A percentile compares a stretch with the other conserved stretches of the same genome.
phyloP scores from a whole-genome alignment of 2,113 vertebrate genomes.

The Myxocyprinus asiaticus region DNA sequence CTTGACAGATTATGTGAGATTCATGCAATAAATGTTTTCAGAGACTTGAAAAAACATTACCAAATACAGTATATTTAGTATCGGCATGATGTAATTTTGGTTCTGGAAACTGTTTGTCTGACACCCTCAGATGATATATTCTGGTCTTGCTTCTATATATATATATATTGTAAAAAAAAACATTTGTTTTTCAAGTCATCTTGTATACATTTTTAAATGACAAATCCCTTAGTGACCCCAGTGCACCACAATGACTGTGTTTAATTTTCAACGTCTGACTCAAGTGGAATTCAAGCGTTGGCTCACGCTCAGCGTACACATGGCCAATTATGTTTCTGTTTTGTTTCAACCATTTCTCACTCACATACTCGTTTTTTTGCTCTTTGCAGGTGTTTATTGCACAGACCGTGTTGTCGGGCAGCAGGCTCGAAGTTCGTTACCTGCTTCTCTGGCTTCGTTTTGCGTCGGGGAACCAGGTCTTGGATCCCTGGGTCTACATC shows the following conservation, averaged over 20 bases:
- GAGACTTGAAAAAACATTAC: no score
- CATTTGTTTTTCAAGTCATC: background rate
- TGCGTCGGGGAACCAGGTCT: constrained; percentile 95
- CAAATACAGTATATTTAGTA: no score
- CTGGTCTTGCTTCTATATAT: background rate
- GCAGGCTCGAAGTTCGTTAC: background rate
- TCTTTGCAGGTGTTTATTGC: constrained; percentile 82
- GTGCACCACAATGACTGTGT: background rate
- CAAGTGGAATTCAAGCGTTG: background rate
- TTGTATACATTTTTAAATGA: background rate
- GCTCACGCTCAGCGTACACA: background rate
- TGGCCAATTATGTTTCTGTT: background rate
- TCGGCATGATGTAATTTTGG: no score
- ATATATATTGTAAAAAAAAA: no score
- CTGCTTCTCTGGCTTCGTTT: constrained; percentile 89
- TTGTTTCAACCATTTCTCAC: no score
- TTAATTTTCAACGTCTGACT: background rate
- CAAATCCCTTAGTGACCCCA: no score
- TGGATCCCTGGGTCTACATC: constrained; percentile 98
- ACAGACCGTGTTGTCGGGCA: constrained; percentile 73
- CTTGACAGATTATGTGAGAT: no score
- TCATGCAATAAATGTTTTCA: no score
- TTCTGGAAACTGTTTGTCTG: no score
- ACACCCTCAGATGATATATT: no score
- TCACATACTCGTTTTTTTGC: background rate